phyloP scores from a whole-genome alignment of 1,140 invertebrate species.

The Formica exsecta region DNA sequence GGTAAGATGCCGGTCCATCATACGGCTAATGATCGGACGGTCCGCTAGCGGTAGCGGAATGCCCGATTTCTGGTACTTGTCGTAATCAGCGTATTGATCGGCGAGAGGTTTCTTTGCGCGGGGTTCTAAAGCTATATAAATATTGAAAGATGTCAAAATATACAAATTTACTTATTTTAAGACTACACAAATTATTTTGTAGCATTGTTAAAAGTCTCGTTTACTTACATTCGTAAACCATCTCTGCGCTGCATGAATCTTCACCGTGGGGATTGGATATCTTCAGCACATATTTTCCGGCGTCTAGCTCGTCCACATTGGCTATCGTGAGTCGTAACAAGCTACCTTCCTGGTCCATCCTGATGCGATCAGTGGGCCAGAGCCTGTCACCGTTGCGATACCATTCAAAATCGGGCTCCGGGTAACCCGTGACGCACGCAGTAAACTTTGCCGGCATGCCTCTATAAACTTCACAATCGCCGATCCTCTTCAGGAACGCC shows the following conservation, averaged over 20 bases:
- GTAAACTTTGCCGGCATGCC: conserved; percentile 97
- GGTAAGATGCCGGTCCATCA: conserved; percentile 94
- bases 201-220: neutral
- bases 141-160: neutral
- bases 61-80: conserved; percentile 93
- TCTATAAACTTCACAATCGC: conserved; percentile 94
- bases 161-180: conserved; percentile 10
- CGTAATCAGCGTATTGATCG: conserved; percentile 94
- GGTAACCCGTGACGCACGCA: conserved; percentile 94
- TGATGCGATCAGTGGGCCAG: conserved; percentile 92
- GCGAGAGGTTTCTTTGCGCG: conserved; percentile 90
- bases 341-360: conserved; percentile 93
- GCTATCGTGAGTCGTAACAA: conserved; percentile 92
- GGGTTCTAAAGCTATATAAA: conserved; percentile 89
- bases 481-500: conserved; percentile 95
- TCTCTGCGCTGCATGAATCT: conserved; percentile 92
- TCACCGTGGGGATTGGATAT: conserved; percentile 95
- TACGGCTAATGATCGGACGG: conserved; percentile 94
- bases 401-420: conserved; percentile 95
- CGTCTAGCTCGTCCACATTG: conserved; percentile 91
- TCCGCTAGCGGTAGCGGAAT: conserved; percentile 94
- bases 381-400: conserved; percentile 93
- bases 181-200: neutral
- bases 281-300: conserved; percentile 93
- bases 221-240: conserved; percentile 93